phyloP scores from a whole-genome alignment of 2,888 invertebrate genomes.

The Autographa gamma region DNA sequence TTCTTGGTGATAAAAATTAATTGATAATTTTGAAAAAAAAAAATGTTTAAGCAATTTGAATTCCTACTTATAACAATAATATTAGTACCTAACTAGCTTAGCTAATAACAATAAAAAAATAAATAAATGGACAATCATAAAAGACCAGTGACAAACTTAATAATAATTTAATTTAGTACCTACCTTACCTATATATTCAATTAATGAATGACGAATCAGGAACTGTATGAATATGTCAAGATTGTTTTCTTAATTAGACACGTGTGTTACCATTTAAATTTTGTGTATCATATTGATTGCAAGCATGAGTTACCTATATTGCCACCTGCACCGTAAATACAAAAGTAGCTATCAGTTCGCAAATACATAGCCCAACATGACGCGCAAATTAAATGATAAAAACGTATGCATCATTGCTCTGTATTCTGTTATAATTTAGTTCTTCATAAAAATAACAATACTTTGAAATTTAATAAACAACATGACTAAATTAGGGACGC shows the following conservation, averaged over 20 bases:
- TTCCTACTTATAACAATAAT: no score
- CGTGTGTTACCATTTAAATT: not conserved
- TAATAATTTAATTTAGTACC: no score
- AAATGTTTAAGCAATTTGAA: no score
- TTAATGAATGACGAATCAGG: not conserved
- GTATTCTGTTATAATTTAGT: not conserved
- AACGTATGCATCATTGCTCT: not conserved
- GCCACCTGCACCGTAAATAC: not conserved
- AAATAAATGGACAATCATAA: no score
- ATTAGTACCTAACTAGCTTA: no score
- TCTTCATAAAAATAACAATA: not conserved
- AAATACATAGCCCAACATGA: not conserved
- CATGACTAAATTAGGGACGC: slow-evolving; percentile 60
- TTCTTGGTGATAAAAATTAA: not conserved
- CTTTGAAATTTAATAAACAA: slow-evolving; percentile 20
- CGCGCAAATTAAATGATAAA: not conserved
- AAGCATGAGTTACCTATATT: not conserved
- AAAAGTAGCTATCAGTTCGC: not conserved
- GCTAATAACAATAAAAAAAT: no score
- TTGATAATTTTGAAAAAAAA: no score
- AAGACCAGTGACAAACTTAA: no score
- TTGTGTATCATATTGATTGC: not conserved
- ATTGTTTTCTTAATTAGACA: slow-evolving; percentile 4
- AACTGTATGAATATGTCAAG: not conserved
- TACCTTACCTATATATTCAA: no score